Base-by-base conservation (phyloP, 2,888 invertebrate species). In the Scaptomyza polygonia region DNA sequence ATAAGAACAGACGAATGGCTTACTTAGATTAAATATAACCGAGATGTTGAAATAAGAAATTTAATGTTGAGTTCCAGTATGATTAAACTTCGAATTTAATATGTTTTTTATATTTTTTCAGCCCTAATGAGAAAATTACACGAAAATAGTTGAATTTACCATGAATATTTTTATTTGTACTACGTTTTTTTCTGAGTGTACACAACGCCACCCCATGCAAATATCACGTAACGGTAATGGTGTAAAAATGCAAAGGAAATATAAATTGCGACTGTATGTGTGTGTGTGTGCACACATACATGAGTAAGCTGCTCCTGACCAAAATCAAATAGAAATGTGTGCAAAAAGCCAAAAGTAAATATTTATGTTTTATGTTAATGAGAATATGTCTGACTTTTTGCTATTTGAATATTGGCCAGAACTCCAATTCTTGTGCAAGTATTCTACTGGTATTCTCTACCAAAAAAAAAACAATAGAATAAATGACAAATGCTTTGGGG, bases 301-400 rank as follows among this genome's bases (percentile, higher is more conserved):
- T 45, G 52, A 2, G n/a, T 21, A 36, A 44, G 16, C 57, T 40
- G 52, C 36, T 59, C 32, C 67, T 71, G 67, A 61, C 79, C 63
- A 67, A 68, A 72, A 81, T 64, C 79, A 84, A 84, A 86, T 81
- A 79, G 74, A 84, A 79, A 68, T 61, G 68, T 65, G 49, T 65
- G 72, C 53, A 52, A 71, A 39, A 67, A 67, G 67, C 77, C 86
- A 83, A 88, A 88, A 86, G 88, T 85, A 88, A 85, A 88, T 85
- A 89, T 89, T 89, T 89, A 86, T 89, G 89, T 88, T 89, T 89
- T 89, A 89, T 89, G 89, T 88, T 89, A 89, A 89, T 89, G 89
- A 89, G 89, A 83, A 88, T 85, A 73, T 82, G 79, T 83, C 88
- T 89, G 89, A 89, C 89, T 89, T 89, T 89, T 88, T 89, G 89